Percentiles rank a stretch among this genome's conserved stretches.
These are phyloP conservation scores for Trichomalopsis sarcophagae DNA, from an alignment of 1,140 invertebrate genomes.

Conservation along the genomic window DNA sequence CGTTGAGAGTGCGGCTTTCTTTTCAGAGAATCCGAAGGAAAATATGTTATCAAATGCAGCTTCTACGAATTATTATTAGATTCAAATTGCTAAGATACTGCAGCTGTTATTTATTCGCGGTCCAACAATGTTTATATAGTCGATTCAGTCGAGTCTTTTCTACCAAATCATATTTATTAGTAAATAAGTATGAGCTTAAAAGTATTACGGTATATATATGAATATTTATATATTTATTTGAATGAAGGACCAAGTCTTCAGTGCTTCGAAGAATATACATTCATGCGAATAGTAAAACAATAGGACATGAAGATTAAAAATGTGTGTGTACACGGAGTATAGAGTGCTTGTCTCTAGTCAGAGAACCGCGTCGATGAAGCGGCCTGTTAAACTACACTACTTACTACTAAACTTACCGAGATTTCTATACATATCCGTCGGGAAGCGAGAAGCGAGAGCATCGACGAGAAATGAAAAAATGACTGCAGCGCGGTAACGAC, in stretches of 20 bases:
- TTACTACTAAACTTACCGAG: too few relatives aligned
- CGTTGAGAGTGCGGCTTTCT: neutral
- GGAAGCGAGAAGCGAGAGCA: neutral
- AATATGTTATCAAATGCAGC: neutral
- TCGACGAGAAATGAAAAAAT: neutral
- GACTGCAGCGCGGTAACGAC: neutral
- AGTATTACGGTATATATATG: neutral
- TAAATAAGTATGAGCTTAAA: neutral
- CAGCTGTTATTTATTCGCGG: too few relatives aligned
- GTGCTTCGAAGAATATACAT: neutral
- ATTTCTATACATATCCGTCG: slow-evolving; percentile 31
- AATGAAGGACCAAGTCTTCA: neutral
- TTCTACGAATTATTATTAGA: neutral
- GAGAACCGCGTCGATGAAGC: slow-evolving; percentile 31
- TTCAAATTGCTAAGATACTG: neutral
- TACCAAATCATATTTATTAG: slow-evolving; percentile 7
- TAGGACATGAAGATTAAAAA: neutral
- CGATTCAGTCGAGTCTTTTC: neutral
- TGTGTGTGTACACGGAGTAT: neutral
- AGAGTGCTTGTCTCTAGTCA: slow-evolving; percentile 48
- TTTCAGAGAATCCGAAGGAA: neutral
- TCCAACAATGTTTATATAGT: neutral
- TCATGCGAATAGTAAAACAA: neutral
- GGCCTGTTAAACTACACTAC: slow-evolving; percentile 19
- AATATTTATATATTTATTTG: slow-evolving; percentile 6